Evolutionary conservation across 2,888 invertebrate genomes (phyloP), one percentile per base, ranked within the genome.

Genomic region (Junonia oenone): DNA sequence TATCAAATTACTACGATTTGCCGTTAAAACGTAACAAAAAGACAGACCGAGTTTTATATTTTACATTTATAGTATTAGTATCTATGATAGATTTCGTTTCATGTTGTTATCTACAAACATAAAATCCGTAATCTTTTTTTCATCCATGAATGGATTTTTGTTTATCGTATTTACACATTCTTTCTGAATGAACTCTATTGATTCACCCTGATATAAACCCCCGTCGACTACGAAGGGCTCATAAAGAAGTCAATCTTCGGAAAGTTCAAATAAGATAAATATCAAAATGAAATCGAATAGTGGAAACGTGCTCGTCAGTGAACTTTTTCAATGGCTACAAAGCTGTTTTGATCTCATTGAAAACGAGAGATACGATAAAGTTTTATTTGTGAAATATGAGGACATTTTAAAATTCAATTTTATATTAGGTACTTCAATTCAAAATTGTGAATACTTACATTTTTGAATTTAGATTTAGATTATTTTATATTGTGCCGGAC

Each of bases 261-360:
- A 38, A 19, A 33, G 22, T 47, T 17, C 26, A 53, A 40, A 38
- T 6, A 31, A 29, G 19, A 46, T 38, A 47, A 26, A 46, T 26
- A 8, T 43, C 37, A 29, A 33, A 46, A 53, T 53, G 15, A 53
- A 37, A 53, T 14, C 19, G 13, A 27, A 13, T 15, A 33, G 13
- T 35, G n/a, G 37, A 47, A 43, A 27, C 31, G 47, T 47, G 53
- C 47, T 22, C 19, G 4, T 29, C 29, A 19, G 22, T 40, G 26
- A 53, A 47, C 47, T 47, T 38, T 53, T 40, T 33, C 31, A 46
- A 53, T 46, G 29, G 38, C 15, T 19, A 17, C 3, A 14, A 8
- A 35, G 33, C 19, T 37, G 19, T n/a, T 26, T 43, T 6, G 26
- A 43, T 43, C n/a, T 0, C 4, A 2, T 33, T 33, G n/a, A 33